These are phyloP conservation scores for Rapana venosa DNA, from an alignment of 2,888 invertebrate species.

Conservation along the genomic window DNA sequence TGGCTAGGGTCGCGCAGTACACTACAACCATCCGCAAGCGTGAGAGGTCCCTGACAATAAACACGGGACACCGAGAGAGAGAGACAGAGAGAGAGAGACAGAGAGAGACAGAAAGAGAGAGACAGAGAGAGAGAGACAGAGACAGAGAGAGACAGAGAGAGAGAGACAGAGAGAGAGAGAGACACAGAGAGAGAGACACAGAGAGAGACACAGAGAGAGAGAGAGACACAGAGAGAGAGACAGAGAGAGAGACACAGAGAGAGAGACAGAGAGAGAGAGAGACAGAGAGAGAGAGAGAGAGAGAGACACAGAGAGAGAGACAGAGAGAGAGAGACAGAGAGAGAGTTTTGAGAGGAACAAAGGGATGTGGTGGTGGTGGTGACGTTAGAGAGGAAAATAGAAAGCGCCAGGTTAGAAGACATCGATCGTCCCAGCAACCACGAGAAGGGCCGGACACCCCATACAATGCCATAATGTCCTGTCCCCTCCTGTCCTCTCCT, in stretches of 20 bases:
- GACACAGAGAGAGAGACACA: background rate
- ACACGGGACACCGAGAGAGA: background rate
- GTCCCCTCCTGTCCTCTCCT: too few species aligned
- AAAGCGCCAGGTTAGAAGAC: constrained; percentile 2
- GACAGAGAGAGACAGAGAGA: too few species aligned
- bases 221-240: too few species aligned
- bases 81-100: background rate
- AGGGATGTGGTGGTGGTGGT: background rate
- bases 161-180: background rate
- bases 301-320: background rate
- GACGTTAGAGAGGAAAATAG: constrained; percentile 6
- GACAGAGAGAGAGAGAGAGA: background rate
- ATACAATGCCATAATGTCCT: too few species aligned
- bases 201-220: background rate
- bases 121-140: too few species aligned
- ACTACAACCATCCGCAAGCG: too few species aligned
- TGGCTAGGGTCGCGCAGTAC: constrained; percentile 7
- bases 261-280: background rate
- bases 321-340: background rate
- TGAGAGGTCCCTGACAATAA: background rate
- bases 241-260: background rate
- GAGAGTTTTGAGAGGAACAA: background rate
- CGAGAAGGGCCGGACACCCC: too few species aligned
- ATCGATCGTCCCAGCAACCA: background rate
- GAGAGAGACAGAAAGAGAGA: background rate